Base-by-base conservation (phyloP, 2,113 vertebrate species). In the Chaetura pelagica region DNA sequence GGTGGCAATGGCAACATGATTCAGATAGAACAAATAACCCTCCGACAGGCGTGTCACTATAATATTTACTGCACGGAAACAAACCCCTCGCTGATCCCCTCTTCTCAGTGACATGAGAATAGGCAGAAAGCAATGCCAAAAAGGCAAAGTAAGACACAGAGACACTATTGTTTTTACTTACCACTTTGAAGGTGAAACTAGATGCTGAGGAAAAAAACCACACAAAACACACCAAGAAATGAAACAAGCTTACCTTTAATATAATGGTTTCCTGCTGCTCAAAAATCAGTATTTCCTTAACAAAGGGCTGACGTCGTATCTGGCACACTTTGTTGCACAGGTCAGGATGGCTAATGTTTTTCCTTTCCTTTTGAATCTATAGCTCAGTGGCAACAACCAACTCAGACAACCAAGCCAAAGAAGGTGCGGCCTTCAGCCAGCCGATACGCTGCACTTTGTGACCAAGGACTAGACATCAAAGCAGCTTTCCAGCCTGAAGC, bases 401-500 rank as follows among this genome's bases (percentile, higher is more conserved):
- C 98, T 66, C 98, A 99, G 93, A 98, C 98, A 76, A 98, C 99
- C 62, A 99, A 99, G 96, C 98, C 98, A 80, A 99, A 99, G 97
- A 99, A 99, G 96, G 99, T 99, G 85, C 98, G 99, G 85, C 99
- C 99, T 38, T 99, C 99, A 5, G 97, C 99, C 91, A 99, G 99
- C 94, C 99, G 99, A 90, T 99, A 99, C 4, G 99, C 99, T 22
- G 99, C 99, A 7, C 99, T 99, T 92, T 99, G 99, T 38, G 99
- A 99, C 98, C 98, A 99, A 97, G 99, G 99, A 80, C 98, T 99
- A 95, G 99, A 99, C 79, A 99, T 99, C 97, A 99, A 98, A 97
- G 99, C 99, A 1, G 99, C 99, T 27, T 99, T 99, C 98, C 99
- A 99, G 96, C 99, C 99, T 0, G 99, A 99, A 92, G 98, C 99